Evolutionary conservation across 2,113 vertebrate species (phyloP), one percentile per base, ranked within the genome.

Genomic region (Campylomormyrus tamandua): DNA sequence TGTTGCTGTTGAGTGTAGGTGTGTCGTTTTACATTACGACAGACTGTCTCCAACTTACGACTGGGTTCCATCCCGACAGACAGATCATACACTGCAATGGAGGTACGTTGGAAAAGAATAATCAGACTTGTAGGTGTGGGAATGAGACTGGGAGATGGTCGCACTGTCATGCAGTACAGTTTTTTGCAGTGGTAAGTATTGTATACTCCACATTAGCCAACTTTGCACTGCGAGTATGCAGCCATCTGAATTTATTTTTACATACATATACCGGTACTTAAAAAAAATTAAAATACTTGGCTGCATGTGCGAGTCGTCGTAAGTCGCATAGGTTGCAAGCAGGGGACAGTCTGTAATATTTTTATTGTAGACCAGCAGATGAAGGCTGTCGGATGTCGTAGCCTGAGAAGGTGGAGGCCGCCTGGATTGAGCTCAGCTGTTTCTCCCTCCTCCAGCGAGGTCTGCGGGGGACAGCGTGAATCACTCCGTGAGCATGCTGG

Each of bases 401-500:
- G 13, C 31, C 5, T 17, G 13, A 77, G 70, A 77, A 17, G 11
- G 13, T 15, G 1, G 35, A 17, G 70, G 70, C 19, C 5, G 5
- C 8, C 31, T 1, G 11, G 11, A 1, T 5, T 11, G 11, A 15
- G 35, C 35, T 80, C 15, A 19, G 74, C 3, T 89, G 35, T 4
- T 5, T 7, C 80, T 89, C 90, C 93, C 35, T 91, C 52, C 94
- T 89, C 49, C 91, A 94, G 95, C 96, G 93, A 80, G 48, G 21
- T 89, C 88, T 2, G 74, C 88, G 8, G 95, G 91, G 91, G 96
- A 94, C 91, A 93, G 95, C 15, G 93, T 94, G 87, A 96, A 92
- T 92, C 97, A 98, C 93, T 98, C 97, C 24, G 93, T 97, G 93
- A 96, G 97, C 90, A 97, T 96, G 0, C 95, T 99, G 91, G 94